phyloP scores from a whole-genome alignment of 2,888 invertebrate genomes.

The Leptura quadrifasciata region DNA sequence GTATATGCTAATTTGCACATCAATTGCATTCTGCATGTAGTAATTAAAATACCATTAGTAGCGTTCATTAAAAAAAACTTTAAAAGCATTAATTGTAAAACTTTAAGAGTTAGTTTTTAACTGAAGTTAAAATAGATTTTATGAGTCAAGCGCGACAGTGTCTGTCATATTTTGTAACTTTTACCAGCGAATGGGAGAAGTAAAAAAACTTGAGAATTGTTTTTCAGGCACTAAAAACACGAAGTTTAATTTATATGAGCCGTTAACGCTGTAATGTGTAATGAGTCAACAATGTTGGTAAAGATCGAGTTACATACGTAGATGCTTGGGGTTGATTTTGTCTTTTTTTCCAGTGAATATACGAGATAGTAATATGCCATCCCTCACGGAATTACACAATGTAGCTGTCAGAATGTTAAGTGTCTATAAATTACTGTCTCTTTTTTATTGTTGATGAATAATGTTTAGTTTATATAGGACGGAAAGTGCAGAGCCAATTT shows the following conservation, averaged over 20 bases:
- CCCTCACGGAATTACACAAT: conserved; percentile 6
- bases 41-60: neutral
- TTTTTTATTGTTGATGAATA: conserved; percentile 2
- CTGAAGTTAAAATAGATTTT: neutral
- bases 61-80: neutral
- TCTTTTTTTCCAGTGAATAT: conserved; percentile 16
- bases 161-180: conserved; percentile 4
- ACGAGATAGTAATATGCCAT: conserved; percentile 2
- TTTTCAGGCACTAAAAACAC: neutral
- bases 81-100: neutral
- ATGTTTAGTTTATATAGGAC: neutral
- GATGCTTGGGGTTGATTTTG: neutral
- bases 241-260: neutral
- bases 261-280: neutral
- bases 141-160: neutral
- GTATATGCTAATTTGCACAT: too few species aligned
- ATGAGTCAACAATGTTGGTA: conserved; percentile 7
- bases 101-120: neutral
- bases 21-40: neutral
- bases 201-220: neutral
- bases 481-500: neutral
- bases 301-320: neutral
- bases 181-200: neutral
- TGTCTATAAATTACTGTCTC: conserved; percentile 17
- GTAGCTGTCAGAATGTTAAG: conserved; percentile 19